phyloP scores from a whole-genome alignment of 53 echinoderm and acorn worm species.

The Holothuria scabra region DNA sequence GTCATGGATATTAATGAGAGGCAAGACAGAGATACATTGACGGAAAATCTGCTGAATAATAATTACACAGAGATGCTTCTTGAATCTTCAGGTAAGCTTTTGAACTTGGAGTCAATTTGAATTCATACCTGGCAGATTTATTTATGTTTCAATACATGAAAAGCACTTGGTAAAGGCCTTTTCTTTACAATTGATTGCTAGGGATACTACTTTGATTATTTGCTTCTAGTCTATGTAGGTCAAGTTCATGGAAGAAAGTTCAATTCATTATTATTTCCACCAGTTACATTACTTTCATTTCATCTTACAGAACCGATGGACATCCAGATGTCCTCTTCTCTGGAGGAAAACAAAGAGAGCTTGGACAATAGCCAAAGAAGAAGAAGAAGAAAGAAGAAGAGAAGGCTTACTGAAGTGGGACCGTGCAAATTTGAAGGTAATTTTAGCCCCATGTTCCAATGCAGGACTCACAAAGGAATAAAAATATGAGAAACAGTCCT shows the following conservation, averaged over 20 bases:
- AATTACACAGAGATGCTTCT: slow-evolving; percentile 29
- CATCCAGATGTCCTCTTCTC: slow-evolving; percentile 72
- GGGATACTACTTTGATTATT: not conserved
- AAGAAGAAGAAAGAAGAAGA: slow-evolving; percentile 85
- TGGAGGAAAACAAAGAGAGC: slow-evolving; percentile 63
- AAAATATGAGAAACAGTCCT: no score
- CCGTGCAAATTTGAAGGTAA: slow-evolving; percentile 97
- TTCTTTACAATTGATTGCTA: not conserved
- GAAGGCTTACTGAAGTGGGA: slow-evolving; percentile 78
- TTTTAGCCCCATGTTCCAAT: not conserved
- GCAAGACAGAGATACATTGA: slow-evolving; percentile 21
- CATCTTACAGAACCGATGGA: slow-evolving; percentile 75
- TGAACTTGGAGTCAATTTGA: not conserved
- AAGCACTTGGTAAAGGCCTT: no score
- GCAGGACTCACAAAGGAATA: not conserved
- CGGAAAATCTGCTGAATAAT: slow-evolving; percentile 43
- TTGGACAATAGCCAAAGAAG: slow-evolving; percentile 63
- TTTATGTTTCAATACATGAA: no score
- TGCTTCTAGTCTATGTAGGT: no score
- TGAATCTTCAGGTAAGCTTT: slow-evolving; percentile 28
- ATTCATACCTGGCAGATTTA: no score
- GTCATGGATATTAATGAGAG: slow-evolving; percentile 30
- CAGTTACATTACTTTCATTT: not conserved
- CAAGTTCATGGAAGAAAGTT: no score
- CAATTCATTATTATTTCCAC: no score